Percentiles rank a stretch among this genome's conserved stretches.
Evolutionary conservation across 1,140 invertebrate species (phyloP).

Genomic region (Calosoma granatense): DNA sequence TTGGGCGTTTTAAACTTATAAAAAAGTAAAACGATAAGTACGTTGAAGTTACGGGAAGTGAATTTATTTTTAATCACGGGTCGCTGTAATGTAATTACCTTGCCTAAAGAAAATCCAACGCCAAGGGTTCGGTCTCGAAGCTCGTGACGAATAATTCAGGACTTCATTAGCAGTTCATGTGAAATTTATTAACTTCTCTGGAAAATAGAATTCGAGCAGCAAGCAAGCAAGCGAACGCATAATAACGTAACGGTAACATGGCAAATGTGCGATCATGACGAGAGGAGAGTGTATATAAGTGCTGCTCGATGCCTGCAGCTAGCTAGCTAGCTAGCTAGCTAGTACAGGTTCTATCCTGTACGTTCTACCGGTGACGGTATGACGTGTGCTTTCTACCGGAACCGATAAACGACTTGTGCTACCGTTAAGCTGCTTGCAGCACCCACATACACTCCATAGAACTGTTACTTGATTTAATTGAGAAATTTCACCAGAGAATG

Average conservation of each 20-base stretch:
- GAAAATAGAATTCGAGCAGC: not conserved
- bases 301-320: not conserved
- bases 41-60: not conserved
- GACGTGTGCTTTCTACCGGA: not conserved
- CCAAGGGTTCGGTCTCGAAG: not conserved
- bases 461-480: not conserved
- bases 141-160: not conserved
- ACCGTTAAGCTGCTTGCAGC: not conserved
- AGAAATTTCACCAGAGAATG: too few relatives aligned
- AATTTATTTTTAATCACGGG: slow-evolving; percentile 1
- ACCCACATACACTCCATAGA: not conserved
- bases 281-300: too few relatives aligned
- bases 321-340: too few relatives aligned
- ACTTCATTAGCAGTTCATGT: slow-evolving; percentile 9
- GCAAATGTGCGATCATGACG: not conserved
- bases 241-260: not conserved
- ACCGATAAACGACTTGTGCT: not conserved
- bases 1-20: not conserved
- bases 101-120: not conserved
- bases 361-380: not conserved
- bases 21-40: not conserved
- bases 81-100: slow-evolving; percentile 3
- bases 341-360: too few relatives aligned
- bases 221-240: not conserved
- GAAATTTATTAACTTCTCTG: slow-evolving; percentile 5